Evolutionary conservation across 2,888 invertebrate genomes (phyloP), one percentile per base, ranked within the genome.

Genomic region (Volucella zonaria): DNA sequence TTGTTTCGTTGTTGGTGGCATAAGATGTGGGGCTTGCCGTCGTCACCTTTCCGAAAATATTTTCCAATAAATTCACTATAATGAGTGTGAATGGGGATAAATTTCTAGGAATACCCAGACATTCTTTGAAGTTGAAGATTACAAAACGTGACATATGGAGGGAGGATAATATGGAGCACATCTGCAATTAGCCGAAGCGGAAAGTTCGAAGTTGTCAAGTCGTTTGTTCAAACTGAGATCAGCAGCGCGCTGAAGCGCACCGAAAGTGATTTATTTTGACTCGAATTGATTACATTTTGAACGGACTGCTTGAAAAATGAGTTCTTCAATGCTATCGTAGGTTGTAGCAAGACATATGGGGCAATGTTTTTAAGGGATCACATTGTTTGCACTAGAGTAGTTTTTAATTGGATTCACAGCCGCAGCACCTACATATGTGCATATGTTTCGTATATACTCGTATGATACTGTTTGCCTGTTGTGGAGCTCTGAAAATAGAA

Each of bases 121-220:
- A 49, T 51, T 52, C 51, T 52, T 52, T 52, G n/a, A 64, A 64
- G 40, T 64, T 18, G 12, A 42, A 15, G 64, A 12, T 15, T 31
- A 64, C 15, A 49, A 38, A 49, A 64, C 38, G 15, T 15, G 9
- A 64, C 51, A 12, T 51, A 15, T 18, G 11, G 12, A 64, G 8
- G 2, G 40, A 38, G 15, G 49, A 64, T 64, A 38, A 49, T 51
- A 31, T 0, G 6, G 15, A 62, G 3, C n/a, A 52, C 51, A 66
- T 52, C 66, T 66, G 51, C 23, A 18, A 66, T 52, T 42, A 66
- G 42, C 11, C n/a, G 42, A n/a, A 23, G 23, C 42, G 42, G 52
- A 66, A 66, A 18, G 10, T 18, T 66, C 9, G 10, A 52, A 66
- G 38, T 15, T 10, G 11, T 6, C 51, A 40, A 64, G 42, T 42